Evolutionary conservation across 2,113 vertebrate species (phyloP).

Genomic region (Euleptes europaea): DNA sequence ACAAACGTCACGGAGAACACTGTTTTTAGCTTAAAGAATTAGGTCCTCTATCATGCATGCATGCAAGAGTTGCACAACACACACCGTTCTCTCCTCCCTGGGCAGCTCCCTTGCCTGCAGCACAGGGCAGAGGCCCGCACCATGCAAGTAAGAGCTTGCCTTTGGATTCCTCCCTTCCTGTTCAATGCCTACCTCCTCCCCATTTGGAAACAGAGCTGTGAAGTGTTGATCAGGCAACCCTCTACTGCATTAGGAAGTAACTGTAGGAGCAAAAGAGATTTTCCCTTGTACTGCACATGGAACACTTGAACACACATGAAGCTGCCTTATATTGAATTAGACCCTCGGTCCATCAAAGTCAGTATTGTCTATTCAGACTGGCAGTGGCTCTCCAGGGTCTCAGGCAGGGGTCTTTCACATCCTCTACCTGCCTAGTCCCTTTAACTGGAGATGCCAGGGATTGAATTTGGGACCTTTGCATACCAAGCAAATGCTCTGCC

Average conservation of each 20-base stretch:
- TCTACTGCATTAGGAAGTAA: neutral
- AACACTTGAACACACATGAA: too few species aligned
- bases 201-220: neutral
- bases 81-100: neutral
- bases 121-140: neutral
- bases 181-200: neutral
- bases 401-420: too few species aligned
- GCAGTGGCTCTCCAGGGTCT: too few species aligned
- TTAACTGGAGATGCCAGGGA: too few species aligned
- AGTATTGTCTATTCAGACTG: too few species aligned
- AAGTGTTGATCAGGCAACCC: neutral
- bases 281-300: too few species aligned
- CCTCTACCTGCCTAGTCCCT: too few species aligned
- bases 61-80: slow-evolving; percentile 1
- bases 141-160: slow-evolving; percentile 9
- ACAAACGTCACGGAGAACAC: too few species aligned
- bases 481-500: too few species aligned
- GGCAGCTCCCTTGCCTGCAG: slow-evolving; percentile 14
- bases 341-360: too few species aligned
- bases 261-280: neutral
- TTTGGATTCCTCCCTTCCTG: slow-evolving; percentile 1
- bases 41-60: neutral
- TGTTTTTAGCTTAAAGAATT: neutral
- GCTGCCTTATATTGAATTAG: too few species aligned
- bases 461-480: too few species aligned